These are phyloP conservation scores for Nomada fucata DNA, from an alignment of 2,888 invertebrate species.

Conservation along the genomic window DNA sequence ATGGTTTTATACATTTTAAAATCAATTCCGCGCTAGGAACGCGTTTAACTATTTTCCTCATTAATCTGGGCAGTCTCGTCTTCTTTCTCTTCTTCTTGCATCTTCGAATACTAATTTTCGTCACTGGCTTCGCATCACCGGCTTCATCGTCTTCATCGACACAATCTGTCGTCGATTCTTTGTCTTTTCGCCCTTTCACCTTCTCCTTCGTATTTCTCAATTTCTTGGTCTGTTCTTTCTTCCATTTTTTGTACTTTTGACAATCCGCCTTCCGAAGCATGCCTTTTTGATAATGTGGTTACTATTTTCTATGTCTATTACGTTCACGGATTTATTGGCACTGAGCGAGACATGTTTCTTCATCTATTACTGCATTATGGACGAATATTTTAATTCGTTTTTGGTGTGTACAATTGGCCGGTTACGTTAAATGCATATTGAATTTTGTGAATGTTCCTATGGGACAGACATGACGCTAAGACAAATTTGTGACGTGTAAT, in stretches of 20 bases:
- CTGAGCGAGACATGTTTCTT: background rate
- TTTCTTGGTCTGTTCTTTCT: slow-evolving; percentile 13
- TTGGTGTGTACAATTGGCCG: background rate
- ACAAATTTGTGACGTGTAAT: background rate
- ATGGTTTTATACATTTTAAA: slow-evolving; percentile 69
- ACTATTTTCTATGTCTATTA: background rate
- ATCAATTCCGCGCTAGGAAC: slow-evolving; percentile 34
- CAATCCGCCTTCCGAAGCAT: slow-evolving; percentile 30
- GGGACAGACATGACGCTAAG: background rate
- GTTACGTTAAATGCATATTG: slow-evolving; percentile 20
- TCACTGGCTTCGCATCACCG: background rate
- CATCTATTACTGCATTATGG: background rate
- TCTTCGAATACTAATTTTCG: slow-evolving; percentile 21
- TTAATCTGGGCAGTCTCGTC: background rate
- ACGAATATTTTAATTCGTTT: slow-evolving; percentile 1
- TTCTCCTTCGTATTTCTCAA: background rate
- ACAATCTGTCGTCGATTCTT: slow-evolving; percentile 15
- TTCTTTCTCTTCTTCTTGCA: slow-evolving; percentile 3
- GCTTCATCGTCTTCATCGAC: slow-evolving; percentile 45
- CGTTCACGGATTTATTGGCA: background rate
- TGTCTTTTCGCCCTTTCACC: slow-evolving; percentile 5
- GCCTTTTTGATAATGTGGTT: background rate
- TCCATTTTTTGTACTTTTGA: slow-evolving; percentile 39
- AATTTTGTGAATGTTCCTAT: background rate
- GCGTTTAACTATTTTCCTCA: background rate